These are phyloP conservation scores for Rallus crepitans DNA, from an alignment of 2,797 vertebrate genomes.

Conservation along the genomic window DNA sequence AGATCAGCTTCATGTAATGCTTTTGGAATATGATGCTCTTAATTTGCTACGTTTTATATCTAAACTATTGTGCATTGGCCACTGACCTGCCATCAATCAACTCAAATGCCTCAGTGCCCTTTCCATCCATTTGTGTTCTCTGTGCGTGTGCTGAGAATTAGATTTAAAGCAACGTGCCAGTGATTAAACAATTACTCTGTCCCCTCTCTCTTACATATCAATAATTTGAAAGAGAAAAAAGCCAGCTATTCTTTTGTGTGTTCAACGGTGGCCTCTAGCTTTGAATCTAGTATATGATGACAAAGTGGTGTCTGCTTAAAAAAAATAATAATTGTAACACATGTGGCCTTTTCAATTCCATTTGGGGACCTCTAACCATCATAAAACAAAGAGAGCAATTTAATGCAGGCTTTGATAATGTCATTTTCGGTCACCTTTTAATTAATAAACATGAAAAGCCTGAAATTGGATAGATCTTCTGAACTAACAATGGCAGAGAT, in stretches of 20 bases:
- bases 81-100: slow-evolving; percentile 64
- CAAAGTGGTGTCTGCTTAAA: slow-evolving; percentile 36
- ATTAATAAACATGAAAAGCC: slow-evolving; percentile 64
- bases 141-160: slow-evolving; percentile 51
- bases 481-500: slow-evolving; percentile 43
- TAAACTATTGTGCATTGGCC: slow-evolving; percentile 48
- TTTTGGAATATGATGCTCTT: slow-evolving; percentile 41
- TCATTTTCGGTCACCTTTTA: slow-evolving; percentile 55
- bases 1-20: slow-evolving; percentile 5
- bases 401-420: slow-evolving; percentile 42
- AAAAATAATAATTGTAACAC: slow-evolving; percentile 31
- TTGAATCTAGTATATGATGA: slow-evolving; percentile 51
- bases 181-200: slow-evolving; percentile 68
- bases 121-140: slow-evolving; percentile 67
- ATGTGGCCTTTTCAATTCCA: slow-evolving; percentile 50
- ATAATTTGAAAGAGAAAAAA: slow-evolving; percentile 53
- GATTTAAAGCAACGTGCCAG: slow-evolving; percentile 60
- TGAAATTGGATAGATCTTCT: slow-evolving; percentile 28
- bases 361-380: slow-evolving; percentile 26
- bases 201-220: slow-evolving; percentile 47
- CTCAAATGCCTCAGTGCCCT: slow-evolving; percentile 71
- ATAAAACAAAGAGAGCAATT: slow-evolving; percentile 55
- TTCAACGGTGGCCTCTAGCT: slow-evolving; percentile 29
- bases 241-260: slow-evolving; percentile 34
- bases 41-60: slow-evolving; percentile 43